Conservation (phyloP, 2,888 invertebrate genomes). For the Lithophane socia region DNA sequence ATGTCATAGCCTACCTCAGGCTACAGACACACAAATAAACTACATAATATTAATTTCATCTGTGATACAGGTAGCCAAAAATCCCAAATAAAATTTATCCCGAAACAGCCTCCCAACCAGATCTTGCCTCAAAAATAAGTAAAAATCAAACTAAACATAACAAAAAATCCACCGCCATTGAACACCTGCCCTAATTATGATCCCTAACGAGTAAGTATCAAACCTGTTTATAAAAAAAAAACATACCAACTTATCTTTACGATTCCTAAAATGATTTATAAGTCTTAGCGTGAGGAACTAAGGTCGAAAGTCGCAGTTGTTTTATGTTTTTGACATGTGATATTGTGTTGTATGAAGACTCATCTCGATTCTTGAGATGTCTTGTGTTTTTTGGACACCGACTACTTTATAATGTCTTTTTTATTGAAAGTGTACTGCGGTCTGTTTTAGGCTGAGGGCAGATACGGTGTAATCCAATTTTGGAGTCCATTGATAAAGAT, state of each 20-base stretch:
- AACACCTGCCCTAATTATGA: constrained; percentile 87
- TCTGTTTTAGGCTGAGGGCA: constrained; percentile 67
- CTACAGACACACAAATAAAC: not conserved
- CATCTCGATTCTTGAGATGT: constrained; percentile 72
- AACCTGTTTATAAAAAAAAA: constrained; percentile 80
- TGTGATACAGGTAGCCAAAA: constrained; percentile 35
- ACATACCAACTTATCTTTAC: constrained; percentile 64
- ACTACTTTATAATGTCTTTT: constrained; percentile 85
- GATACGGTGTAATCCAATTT: constrained; percentile 67
- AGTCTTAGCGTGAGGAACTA: constrained; percentile 42
- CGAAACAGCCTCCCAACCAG: constrained; percentile 48
- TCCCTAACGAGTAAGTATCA: constrained; percentile 75
- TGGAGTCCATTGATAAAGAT: constrained; percentile 63
- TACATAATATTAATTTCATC: constrained; percentile 2
- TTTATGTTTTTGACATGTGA: constrained; percentile 10
- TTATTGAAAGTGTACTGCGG: constrained; percentile 77
- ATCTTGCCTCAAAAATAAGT: constrained; percentile 62
- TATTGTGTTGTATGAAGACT: constrained; percentile 63
- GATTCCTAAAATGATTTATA: constrained; percentile 19
- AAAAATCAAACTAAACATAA: constrained; percentile 72
- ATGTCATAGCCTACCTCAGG: not conserved
- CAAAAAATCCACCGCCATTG: constrained; percentile 78
- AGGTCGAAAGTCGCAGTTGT: constrained; percentile 60
- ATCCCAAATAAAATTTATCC: constrained; percentile 18
- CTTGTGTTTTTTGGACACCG: constrained; percentile 76